phyloP scores from a whole-genome alignment of 2,888 invertebrate species.

The Hymenopus coronatus region DNA sequence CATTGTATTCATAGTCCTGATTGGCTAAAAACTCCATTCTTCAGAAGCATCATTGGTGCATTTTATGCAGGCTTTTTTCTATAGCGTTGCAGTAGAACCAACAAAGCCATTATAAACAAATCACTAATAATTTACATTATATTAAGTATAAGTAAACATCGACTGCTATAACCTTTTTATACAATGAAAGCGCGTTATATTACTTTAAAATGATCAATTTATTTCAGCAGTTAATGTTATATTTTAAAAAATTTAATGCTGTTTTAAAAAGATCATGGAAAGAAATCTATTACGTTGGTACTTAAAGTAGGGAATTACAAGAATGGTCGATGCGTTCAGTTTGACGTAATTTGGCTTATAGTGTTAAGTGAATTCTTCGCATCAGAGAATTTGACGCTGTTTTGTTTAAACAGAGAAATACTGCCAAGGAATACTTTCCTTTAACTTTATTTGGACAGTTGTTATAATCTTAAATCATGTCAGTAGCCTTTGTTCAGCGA shows the following conservation, averaged over 20 bases:
- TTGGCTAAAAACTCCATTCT: conserved; percentile 10
- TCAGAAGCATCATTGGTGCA: neutral
- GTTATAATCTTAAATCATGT: conserved; percentile 51
- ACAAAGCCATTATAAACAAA: neutral
- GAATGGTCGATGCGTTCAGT: neutral
- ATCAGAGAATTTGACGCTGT: neutral
- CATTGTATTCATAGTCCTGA: conserved; percentile 58
- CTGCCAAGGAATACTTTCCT: too few relatives aligned
- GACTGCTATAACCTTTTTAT: too few relatives aligned
- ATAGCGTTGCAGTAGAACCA: neutral
- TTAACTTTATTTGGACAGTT: neutral
- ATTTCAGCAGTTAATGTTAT: too few relatives aligned
- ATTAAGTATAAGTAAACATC: neutral
- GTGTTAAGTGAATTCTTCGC: neutral
- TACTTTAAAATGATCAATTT: too few relatives aligned
- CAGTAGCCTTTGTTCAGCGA: conserved; percentile 70
- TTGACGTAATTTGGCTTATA: neutral
- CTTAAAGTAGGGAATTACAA: neutral
- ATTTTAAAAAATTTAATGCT: neutral
- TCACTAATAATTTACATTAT: neutral
- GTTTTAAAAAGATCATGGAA: neutral
- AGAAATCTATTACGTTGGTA: neutral
- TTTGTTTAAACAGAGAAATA: neutral
- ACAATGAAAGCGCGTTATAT: too few relatives aligned
- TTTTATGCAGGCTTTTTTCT: neutral